Percentiles rank a stretch among this genome's conserved stretches.
Evolutionary conservation across 2,888 invertebrate species (phyloP).

Genomic region (Dendrolimus pini): DNA sequence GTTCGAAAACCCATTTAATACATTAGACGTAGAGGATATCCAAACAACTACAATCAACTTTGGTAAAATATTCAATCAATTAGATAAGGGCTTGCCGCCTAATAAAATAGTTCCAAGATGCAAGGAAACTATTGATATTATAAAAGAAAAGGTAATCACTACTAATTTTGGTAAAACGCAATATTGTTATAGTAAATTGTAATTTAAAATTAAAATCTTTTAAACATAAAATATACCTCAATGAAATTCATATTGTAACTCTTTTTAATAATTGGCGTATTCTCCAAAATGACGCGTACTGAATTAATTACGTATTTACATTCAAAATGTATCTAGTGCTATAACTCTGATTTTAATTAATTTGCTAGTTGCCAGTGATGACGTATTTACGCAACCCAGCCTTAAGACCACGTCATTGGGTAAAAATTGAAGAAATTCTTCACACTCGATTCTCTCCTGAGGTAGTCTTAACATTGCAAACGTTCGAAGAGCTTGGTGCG

Average conservation of each 20-base stretch:
- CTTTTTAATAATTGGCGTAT: no score
- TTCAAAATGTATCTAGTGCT: no score
- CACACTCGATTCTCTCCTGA: constrained; percentile 85
- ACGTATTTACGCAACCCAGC: constrained; percentile 88
- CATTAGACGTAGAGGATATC: constrained; percentile 85
- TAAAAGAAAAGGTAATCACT: constrained; percentile 82
- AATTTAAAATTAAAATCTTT: background rate
- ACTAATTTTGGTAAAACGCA: no score
- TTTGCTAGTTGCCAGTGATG: constrained; percentile 82
- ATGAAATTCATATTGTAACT: no score
- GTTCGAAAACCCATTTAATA: constrained; percentile 74
- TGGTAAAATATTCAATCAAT: constrained; percentile 83
- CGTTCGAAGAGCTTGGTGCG: constrained; percentile 83
- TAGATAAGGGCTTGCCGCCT: constrained; percentile 89
- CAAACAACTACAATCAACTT: constrained; percentile 78
- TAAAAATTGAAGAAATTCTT: constrained; percentile 85
- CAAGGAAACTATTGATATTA: constrained; percentile 85
- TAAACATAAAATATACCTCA: background rate
- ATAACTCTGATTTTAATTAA: no score
- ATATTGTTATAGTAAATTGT: background rate
- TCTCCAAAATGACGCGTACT: no score
- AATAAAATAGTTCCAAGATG: constrained; percentile 88
- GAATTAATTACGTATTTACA: no score
- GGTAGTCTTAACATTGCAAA: constrained; percentile 79
- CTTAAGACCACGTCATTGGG: constrained; percentile 89